Evolutionary conservation across 2,888 invertebrate species (phyloP).

Genomic region (Deilephila porcellus): DNA sequence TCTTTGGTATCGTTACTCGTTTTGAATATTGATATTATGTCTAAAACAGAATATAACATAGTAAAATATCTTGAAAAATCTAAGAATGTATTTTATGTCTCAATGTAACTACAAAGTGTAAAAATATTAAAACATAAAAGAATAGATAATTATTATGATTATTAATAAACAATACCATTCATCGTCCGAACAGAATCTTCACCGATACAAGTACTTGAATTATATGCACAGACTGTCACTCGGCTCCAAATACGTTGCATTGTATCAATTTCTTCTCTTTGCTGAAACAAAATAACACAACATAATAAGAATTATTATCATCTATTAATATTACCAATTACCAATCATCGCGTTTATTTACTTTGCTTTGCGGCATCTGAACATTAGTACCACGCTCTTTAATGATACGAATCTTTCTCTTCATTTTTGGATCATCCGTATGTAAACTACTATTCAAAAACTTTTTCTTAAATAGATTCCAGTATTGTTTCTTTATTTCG

Average conservation of each 20-base stretch:
- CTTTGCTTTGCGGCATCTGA: slow-evolving; percentile 79
- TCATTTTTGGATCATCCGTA: slow-evolving; percentile 57
- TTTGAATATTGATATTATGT: slow-evolving; percentile 72
- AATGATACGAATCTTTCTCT: slow-evolving; percentile 72
- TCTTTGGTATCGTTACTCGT: slow-evolving; percentile 85
- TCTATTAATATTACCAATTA: not conserved
- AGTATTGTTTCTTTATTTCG: slow-evolving; percentile 77
- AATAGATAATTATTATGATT: not conserved
- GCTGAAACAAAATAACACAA: slow-evolving; percentile 53
- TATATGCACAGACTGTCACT: slow-evolving; percentile 75
- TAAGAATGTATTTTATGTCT: too few relatives aligned
- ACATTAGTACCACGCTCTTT: slow-evolving; percentile 77
- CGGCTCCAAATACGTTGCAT: slow-evolving; percentile 80
- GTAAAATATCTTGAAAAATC: too few relatives aligned
- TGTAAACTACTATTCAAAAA: slow-evolving; percentile 57
- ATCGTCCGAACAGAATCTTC: slow-evolving; percentile 72
- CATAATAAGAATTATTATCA: not conserved
- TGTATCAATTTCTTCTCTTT: slow-evolving; percentile 77
- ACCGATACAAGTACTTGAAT: slow-evolving; percentile 55
- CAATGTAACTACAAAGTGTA: not conserved
- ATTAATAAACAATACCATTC: slow-evolving; percentile 66
- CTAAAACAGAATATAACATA: slow-evolving; percentile 50
- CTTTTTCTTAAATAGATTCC: slow-evolving; percentile 74
- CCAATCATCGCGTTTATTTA: slow-evolving; percentile 40
- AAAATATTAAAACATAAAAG: not conserved